These are phyloP conservation scores for Thalassaphorura encarpata DNA, from an alignment of 1,140 invertebrate species.

Conservation along the genomic window DNA sequence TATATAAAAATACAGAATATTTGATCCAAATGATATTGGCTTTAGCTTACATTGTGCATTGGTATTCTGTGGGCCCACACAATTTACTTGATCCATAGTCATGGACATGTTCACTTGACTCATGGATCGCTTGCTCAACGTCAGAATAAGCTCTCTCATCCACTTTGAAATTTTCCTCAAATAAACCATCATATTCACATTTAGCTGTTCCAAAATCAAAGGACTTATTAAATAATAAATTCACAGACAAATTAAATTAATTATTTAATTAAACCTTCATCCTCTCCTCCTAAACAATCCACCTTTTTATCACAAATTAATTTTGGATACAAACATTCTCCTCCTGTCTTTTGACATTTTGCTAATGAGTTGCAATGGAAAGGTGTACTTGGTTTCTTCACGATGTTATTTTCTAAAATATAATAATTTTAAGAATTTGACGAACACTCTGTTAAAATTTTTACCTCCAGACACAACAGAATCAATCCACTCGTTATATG, in stretches of 20 bases:
- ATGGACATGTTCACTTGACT: slow-evolving; percentile 4
- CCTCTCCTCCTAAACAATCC: slow-evolving; percentile 60
- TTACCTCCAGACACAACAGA: slow-evolving; percentile 1
- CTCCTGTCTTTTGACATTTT: slow-evolving; percentile 43
- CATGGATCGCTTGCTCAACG: background rate
- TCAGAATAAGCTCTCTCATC: background rate
- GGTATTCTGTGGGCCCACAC: slow-evolving; percentile 7
- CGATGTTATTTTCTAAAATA: background rate
- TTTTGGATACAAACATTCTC: slow-evolving; percentile 53
- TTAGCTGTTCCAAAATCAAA: slow-evolving; percentile 48
- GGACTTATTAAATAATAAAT: background rate
- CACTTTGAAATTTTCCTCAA: background rate
- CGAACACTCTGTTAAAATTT: background rate
- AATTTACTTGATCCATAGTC: background rate
- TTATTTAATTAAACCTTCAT: background rate
- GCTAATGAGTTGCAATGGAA: slow-evolving; percentile 45
- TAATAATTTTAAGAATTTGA: background rate
- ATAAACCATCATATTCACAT: slow-evolving; percentile 44
- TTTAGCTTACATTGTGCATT: slow-evolving; percentile 12
- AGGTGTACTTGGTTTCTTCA: background rate
- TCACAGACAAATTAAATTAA: background rate
- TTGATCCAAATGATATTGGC: background rate
- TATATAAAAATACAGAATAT: background rate
- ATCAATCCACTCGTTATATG: slow-evolving; percentile 20
- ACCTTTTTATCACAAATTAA: slow-evolving; percentile 56